A percentile compares a stretch with the other conserved stretches of the same genome.
Evolutionary conservation across 2,888 invertebrate species (phyloP).

Genomic region (Eupeodes latifasciatus): DNA sequence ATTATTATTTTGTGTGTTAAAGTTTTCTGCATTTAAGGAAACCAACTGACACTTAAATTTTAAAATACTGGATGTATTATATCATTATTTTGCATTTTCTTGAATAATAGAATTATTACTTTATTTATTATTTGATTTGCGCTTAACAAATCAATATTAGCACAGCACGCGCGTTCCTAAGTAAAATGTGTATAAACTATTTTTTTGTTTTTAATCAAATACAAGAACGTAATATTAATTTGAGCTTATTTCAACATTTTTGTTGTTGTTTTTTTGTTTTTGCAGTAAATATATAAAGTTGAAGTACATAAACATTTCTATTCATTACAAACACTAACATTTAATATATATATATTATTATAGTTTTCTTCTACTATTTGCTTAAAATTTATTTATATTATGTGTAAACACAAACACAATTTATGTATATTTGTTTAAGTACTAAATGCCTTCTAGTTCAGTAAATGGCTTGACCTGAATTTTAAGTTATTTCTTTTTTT

Average conservation of each 20-base stretch:
- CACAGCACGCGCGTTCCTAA: constrained; percentile 22
- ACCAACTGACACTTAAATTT: constrained; percentile 49
- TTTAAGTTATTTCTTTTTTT: constrained; percentile 47
- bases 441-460: constrained; percentile 43
- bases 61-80: constrained; percentile 20
- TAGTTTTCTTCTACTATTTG: constrained; percentile 9
- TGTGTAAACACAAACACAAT: constrained; percentile 61
- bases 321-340: constrained; percentile 44
- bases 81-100: not conserved
- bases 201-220: constrained; percentile 13
- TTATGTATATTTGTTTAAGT: constrained; percentile 46
- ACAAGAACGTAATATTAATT: constrained; percentile 23
- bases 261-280: constrained; percentile 32
- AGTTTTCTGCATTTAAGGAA: constrained; percentile 30
- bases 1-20: constrained; percentile 21
- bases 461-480: constrained; percentile 57
- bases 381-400: constrained; percentile 43
- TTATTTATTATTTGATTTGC: constrained; percentile 18
- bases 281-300: constrained; percentile 43
- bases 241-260: constrained; percentile 34
- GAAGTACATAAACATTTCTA: constrained; percentile 47
- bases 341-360: constrained; percentile 12
- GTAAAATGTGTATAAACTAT: constrained; percentile 29
- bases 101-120: constrained; percentile 12
- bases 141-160: constrained; percentile 23